Base-by-base conservation (phyloP, 2,888 invertebrate genomes). In the Leptinotarsa haldemani region DNA sequence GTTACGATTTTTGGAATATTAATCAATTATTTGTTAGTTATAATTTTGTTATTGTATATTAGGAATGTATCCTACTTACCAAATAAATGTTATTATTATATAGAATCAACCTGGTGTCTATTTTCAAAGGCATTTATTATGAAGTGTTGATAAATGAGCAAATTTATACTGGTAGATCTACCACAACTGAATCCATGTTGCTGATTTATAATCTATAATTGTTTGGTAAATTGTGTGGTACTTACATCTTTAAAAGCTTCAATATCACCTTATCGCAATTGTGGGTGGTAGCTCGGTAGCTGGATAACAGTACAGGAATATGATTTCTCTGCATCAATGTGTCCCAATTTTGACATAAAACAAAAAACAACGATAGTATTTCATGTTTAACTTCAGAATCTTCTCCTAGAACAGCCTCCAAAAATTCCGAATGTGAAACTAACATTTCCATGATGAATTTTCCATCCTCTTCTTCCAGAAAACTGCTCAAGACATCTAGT, bases 381-480 rank as follows among this genome's bases (percentile, higher is more conserved):
- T 91, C 89, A 52, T 74, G 47, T 69, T 83, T 80, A 30, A 77
- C 74, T 9, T 76, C 79, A 52, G 66, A 73, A 22, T 12, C 90
- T 91, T 89, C 92, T 90, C 74, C 91, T 20, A 95, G 84, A 86
- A 94, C 90, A 7, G 93, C 90, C 78, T 93, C 92, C 65, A 93
- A 86, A 84, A 95, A 95, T 82, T 94, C 93, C 0, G 95, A 95
- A 87, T 95, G 95, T 0, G 93, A 92, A 4, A 91, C 90, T 13
- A 92, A 90, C 93, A 95, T 93, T 77, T 94, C 93, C 79, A 94
- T 93, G 9, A 94, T 85, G 22, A 90, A 89, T 65, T 87, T 88
- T 0, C 88, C 86, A 22, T 89, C 88, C 20, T 91, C 87, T 58
- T 89, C 88, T 4, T 87, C 84, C 0, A 91, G 84, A 52, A n/a